A percentile compares a stretch with the other conserved stretches of the same genome.
phyloP scores from a whole-genome alignment of 2,888 invertebrate genomes.

The Drosophila siamana region DNA sequence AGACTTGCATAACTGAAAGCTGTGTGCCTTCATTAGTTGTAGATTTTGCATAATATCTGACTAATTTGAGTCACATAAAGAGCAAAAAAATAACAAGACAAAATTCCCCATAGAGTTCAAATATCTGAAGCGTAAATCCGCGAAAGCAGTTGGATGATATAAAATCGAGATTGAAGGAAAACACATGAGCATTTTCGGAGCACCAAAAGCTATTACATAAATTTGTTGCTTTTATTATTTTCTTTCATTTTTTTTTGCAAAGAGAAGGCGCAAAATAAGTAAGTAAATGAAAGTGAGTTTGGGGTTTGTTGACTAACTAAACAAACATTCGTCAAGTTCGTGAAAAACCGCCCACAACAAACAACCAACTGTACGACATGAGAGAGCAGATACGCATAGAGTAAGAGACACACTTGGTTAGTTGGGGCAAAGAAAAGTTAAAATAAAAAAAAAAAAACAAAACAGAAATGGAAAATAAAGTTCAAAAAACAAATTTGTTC shows the following conservation, averaged over 20 bases:
- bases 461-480: slow-evolving; percentile 46
- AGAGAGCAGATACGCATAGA: neutral
- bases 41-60: slow-evolving; percentile 39
- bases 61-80: slow-evolving; percentile 61
- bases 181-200: slow-evolving; percentile 35
- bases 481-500: slow-evolving; percentile 60
- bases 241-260: slow-evolving; percentile 50
- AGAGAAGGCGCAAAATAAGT: slow-evolving; percentile 40
- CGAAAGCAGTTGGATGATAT: slow-evolving; percentile 58
- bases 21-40: slow-evolving; percentile 47
- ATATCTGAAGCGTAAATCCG: slow-evolving; percentile 79
- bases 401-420: slow-evolving; percentile 47
- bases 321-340: slow-evolving; percentile 58
- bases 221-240: slow-evolving; percentile 38
- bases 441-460: slow-evolving; percentile 16
- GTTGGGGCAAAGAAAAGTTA: slow-evolving; percentile 60
- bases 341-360: slow-evolving; percentile 37
- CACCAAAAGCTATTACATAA: slow-evolving; percentile 63
- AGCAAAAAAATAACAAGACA: slow-evolving; percentile 24
- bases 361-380: slow-evolving; percentile 3
- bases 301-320: slow-evolving; percentile 35
- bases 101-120: slow-evolving; percentile 62
- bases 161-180: slow-evolving; percentile 51
- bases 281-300: slow-evolving; percentile 68
- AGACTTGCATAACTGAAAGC: slow-evolving; percentile 31